phyloP scores from a whole-genome alignment of 2,113 vertebrate genomes.

The Callorhinus ursinus region DNA sequence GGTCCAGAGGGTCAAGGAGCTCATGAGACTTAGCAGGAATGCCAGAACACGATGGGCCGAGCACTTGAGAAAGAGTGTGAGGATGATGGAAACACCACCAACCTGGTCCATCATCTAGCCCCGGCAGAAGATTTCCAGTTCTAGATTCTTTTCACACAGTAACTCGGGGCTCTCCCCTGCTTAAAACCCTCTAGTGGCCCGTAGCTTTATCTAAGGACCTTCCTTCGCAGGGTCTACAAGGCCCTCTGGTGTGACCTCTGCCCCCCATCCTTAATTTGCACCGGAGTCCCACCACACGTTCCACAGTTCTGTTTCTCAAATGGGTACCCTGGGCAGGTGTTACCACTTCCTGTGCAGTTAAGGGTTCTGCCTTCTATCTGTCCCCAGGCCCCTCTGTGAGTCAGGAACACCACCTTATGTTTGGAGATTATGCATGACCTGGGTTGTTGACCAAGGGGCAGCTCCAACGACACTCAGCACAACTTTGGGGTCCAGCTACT shows the following conservation, averaged over 20 bases:
- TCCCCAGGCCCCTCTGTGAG: too few relatives aligned
- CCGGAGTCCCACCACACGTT: accelerated
- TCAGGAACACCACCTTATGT: background rate
- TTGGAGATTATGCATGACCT: background rate
- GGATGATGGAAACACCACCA: background rate
- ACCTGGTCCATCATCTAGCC: background rate
- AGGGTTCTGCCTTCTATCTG: background rate
- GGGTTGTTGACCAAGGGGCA: background rate
- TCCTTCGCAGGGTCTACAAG: background rate
- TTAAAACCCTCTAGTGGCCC: background rate
- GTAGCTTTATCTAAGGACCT: background rate
- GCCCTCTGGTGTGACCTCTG: background rate
- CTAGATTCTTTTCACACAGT: background rate
- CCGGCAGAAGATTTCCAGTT: background rate
- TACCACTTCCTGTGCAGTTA: background rate
- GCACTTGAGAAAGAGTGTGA: background rate
- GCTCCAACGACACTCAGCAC: background rate
- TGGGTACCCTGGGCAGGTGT: background rate
- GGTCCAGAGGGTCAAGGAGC: background rate
- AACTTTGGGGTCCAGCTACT: background rate
- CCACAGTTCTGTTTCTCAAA: background rate
- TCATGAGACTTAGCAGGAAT: background rate
- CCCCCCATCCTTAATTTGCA: background rate
- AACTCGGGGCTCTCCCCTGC: background rate
- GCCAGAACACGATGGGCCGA: background rate